These are phyloP conservation scores for Anseranas semipalmata DNA, from an alignment of 2,113 vertebrate genomes.

Conservation along the genomic window DNA sequence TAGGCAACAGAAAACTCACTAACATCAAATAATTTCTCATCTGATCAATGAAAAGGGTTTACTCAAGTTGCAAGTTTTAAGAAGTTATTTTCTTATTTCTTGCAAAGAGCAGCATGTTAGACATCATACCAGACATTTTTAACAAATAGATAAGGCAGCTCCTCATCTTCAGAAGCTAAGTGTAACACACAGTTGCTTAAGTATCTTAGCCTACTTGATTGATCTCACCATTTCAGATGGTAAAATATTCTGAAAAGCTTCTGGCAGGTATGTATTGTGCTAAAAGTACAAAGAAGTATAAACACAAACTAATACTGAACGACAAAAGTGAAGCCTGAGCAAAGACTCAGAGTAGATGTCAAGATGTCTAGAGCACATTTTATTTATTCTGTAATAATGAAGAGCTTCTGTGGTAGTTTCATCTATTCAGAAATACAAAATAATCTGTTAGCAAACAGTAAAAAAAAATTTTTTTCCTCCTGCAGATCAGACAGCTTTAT, in stretches of 20 bases:
- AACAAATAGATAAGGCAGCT: not conserved
- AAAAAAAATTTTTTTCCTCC: not conserved
- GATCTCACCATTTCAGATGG: not conserved
- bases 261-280: not conserved
- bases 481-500: not conserved
- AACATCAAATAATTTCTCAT: not conserved
- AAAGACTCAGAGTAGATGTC: not conserved
- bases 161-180: not conserved
- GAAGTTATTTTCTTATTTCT: not conserved
- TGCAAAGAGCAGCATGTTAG: not conserved
- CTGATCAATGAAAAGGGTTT: not conserved
- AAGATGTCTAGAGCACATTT: not conserved
- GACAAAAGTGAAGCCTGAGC: not conserved
- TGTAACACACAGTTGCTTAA: not conserved
- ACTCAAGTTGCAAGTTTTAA: not conserved
- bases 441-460: not conserved
- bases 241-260: not conserved
- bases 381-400: not conserved
- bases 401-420: not conserved
- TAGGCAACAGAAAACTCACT: not conserved
- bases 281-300: not conserved
- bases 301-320: not conserved
- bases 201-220: not conserved
- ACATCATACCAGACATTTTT: not conserved
- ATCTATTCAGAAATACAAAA: not conserved